Percentiles rank a stretch among this genome's conserved stretches.
phyloP scores from a whole-genome alignment of 2,888 invertebrate species.

The Pachymerium ferrugineum region DNA sequence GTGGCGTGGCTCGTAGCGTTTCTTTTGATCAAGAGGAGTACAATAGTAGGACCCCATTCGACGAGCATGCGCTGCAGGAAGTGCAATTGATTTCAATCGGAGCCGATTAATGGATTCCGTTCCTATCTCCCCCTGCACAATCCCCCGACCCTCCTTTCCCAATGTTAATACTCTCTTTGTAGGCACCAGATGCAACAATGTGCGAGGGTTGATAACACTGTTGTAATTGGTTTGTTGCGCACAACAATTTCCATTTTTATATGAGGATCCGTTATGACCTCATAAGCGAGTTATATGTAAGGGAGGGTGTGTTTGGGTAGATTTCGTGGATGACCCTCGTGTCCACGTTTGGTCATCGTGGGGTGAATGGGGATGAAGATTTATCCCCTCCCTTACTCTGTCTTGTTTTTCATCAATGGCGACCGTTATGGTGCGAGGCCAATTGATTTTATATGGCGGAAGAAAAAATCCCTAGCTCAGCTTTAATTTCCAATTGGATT shows the following conservation, averaged over 20 bases:
- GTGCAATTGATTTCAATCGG: conserved; percentile 13
- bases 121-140: conserved; percentile 31
- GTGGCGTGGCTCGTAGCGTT: not conserved
- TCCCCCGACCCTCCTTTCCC: conserved; percentile 10
- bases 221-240: conserved; percentile 6
- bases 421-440: conserved; percentile 21
- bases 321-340: conserved; percentile 23
- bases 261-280: conserved; percentile 23
- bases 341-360: not conserved
- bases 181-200: conserved; percentile 25
- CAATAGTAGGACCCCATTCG: not conserved
- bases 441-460: conserved; percentile 19
- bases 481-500: conserved; percentile 25
- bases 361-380: conserved; percentile 10
- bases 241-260: conserved; percentile 17
- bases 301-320: no score
- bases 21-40: conserved; percentile 9
- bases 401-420: conserved; percentile 24
- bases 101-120: conserved; percentile 2
- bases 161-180: not conserved
- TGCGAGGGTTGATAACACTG: conserved; percentile 5
- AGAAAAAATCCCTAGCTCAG: not conserved
- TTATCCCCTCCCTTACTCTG: not conserved
- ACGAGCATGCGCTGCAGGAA: not conserved
- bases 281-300: conserved; percentile 23